Evolutionary conservation across 2,888 invertebrate genomes (phyloP).

Genomic region (Sclerodermus sp.): DNA sequence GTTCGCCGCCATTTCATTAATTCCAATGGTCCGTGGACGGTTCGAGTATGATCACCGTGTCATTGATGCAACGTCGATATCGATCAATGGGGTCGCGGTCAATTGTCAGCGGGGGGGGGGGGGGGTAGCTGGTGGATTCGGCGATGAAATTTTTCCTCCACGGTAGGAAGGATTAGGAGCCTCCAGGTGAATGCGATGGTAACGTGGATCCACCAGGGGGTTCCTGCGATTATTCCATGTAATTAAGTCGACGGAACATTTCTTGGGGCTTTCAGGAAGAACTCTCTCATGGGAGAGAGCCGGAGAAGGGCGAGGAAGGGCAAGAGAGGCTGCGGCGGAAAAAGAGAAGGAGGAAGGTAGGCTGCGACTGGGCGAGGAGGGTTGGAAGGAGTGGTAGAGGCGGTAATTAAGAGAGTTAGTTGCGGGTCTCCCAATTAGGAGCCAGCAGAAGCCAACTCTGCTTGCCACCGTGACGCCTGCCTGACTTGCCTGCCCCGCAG

Average conservation of each 20-base stretch:
- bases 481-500: constrained; percentile 7
- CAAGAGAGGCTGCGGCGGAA: neutral
- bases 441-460: constrained; percentile 43
- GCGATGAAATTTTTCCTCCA: too few species aligned
- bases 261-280: constrained; percentile 28
- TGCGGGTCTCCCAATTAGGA: constrained; percentile 57
- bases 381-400: constrained; percentile 48
- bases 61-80: too few species aligned
- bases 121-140: too few species aligned
- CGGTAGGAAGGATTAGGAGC: too few species aligned
- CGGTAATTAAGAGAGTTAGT: constrained; percentile 63
- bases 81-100: too few species aligned
- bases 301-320: too few species aligned
- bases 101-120: too few species aligned
- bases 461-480: constrained; percentile 20
- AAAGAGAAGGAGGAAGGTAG: constrained; percentile 5
- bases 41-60: too few species aligned
- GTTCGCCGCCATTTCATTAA: too few species aligned
- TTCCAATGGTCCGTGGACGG: too few species aligned
- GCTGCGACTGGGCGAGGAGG: constrained; percentile 14
- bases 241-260: constrained; percentile 62
- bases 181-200: constrained; percentile 33
- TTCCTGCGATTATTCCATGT: constrained; percentile 64
- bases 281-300: too few species aligned
- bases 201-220: constrained; percentile 23